phyloP scores from a whole-genome alignment of 2,888 invertebrate species.

The Halictus quadricinctus region DNA sequence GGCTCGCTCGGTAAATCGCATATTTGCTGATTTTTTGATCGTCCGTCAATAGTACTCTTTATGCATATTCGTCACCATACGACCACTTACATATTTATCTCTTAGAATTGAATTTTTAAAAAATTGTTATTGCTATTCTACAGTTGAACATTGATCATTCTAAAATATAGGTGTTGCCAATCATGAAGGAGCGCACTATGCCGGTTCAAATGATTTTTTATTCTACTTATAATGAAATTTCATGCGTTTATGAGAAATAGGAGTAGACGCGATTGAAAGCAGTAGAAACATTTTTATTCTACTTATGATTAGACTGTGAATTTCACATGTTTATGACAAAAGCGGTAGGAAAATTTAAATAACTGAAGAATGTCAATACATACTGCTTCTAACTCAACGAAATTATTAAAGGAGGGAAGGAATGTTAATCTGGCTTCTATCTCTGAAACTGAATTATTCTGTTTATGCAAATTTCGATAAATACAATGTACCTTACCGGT shows the following conservation, averaged over 20 bases:
- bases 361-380: not conserved
- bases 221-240: not conserved
- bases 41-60: not conserved
- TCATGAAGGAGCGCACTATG: no score
- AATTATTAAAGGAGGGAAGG: not conserved
- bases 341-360: not conserved
- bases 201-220: no score
- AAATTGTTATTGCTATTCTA: not conserved
- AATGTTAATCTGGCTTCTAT: not conserved
- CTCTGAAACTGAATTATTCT: not conserved
- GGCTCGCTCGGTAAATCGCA: conserved; percentile 24
- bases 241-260: not conserved
- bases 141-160: not conserved
- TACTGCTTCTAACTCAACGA: not conserved
- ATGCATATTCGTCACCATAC: not conserved
- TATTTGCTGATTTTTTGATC: not conserved
- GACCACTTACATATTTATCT: not conserved
- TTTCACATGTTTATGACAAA: not conserved
- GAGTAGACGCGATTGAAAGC: not conserved
- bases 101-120: not conserved
- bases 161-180: not conserved
- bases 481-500: not conserved
- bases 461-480: not conserved
- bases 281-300: not conserved
- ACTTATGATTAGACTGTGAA: not conserved